A percentile compares a stretch with the other conserved stretches of the same genome.
Conservation (phyloP, 2,797 vertebrate genomes). For the Austrolebias charrua region DNA sequence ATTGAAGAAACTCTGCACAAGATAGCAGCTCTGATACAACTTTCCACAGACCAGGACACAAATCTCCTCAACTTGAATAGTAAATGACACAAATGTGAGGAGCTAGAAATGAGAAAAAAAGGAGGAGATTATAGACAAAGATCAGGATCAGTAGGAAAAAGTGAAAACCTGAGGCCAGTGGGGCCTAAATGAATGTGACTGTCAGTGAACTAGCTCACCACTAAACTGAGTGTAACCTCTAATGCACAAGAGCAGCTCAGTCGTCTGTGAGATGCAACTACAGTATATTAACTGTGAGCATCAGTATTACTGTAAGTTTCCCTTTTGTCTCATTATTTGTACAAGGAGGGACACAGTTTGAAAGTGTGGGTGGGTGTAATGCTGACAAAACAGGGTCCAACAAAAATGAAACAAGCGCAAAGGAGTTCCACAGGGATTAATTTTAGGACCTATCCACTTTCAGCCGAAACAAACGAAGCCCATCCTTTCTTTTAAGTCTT, state of each 20-base stretch:
- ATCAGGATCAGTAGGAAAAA: slow-evolving; percentile 26
- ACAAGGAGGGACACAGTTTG: slow-evolving; percentile 8
- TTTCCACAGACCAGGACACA: slow-evolving; percentile 28
- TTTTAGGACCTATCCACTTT: not conserved
- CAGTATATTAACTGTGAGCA: slow-evolving; percentile 2
- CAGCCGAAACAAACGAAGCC: not conserved
- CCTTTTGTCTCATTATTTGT: not conserved
- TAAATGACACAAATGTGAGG: slow-evolving; percentile 28
- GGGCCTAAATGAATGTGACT: slow-evolving; percentile 29
- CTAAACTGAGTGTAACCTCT: slow-evolving; percentile 8
- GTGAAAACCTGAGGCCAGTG: slow-evolving; percentile 22
- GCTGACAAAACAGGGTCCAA: slow-evolving; percentile 25
- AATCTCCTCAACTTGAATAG: slow-evolving; percentile 12
- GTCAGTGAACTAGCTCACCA: slow-evolving; percentile 1
- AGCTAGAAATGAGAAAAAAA: slow-evolving; percentile 11
- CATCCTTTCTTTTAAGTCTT: too few species aligned
- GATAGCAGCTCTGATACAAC: slow-evolving; percentile 27
- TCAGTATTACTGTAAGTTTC: slow-evolving; percentile 8
- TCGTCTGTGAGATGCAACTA: slow-evolving; percentile 7
- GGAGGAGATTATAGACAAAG: slow-evolving; percentile 25
- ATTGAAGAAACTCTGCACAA: slow-evolving; percentile 23
- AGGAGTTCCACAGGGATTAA: slow-evolving; percentile 1
- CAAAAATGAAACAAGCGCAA: not conserved
- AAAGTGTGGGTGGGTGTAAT: not conserved
- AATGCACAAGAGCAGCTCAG: slow-evolving; percentile 6